Percentiles rank a stretch among this genome's conserved stretches.
phyloP scores from a whole-genome alignment of 2,888 invertebrate species.

The Empis livida region DNA sequence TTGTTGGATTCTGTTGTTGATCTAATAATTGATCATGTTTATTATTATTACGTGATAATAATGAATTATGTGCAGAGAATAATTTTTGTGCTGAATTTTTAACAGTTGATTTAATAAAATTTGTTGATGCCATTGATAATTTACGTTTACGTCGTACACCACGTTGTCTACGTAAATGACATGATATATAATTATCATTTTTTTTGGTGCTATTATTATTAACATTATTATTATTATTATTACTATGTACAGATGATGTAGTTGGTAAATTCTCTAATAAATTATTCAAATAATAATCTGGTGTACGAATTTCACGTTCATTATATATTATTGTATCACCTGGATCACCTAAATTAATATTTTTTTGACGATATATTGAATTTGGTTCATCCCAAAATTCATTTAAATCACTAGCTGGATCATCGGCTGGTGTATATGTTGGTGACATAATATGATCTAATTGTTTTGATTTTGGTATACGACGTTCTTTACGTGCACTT shows the following conservation, averaged over 20 bases:
- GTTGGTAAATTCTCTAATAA: neutral
- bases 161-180: conserved; percentile 25
- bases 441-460: conserved; percentile 20
- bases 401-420: conserved; percentile 34
- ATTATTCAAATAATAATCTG: conserved; percentile 11
- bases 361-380: conserved; percentile 14
- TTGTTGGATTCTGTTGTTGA: conserved; percentile 5
- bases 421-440: conserved; percentile 33
- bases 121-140: conserved; percentile 12
- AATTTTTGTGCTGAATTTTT: conserved; percentile 26
- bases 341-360: neutral
- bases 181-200: conserved; percentile 10
- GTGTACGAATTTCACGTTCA: conserved; percentile 29
- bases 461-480: conserved; percentile 15
- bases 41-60: conserved; percentile 8
- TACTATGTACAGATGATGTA: neutral
- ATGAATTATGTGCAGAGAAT: conserved; percentile 11
- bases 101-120: conserved; percentile 19
- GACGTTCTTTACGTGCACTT: conserved; percentile 29
- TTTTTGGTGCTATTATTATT: no score
- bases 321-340: conserved; percentile 15
- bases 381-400: conserved; percentile 28
- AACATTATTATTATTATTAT: neutral
- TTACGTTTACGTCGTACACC: conserved; percentile 30
- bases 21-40: conserved; percentile 9